Evolutionary conservation across 2,113 vertebrate species (phyloP), one percentile per base, ranked within the genome.

Genomic region (Pseudolaguvia tuberculata): DNA sequence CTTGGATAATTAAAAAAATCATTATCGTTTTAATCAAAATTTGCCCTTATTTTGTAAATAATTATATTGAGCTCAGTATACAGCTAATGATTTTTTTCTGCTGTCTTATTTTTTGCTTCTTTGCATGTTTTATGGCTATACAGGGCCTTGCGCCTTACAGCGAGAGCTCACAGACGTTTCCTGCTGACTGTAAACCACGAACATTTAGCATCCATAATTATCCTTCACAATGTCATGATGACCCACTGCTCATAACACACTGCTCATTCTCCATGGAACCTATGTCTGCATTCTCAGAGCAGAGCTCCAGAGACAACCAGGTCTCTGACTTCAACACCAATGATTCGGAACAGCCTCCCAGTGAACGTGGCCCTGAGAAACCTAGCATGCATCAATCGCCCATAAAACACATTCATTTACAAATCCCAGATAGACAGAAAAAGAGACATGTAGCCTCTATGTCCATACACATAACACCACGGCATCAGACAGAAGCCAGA

Each of bases 401-500:
- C 59, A 53, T 29, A 73, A 13, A 65, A 29, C 39, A 70, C 84
- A 77, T 18, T 80, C 61, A 84, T 84, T 83, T 85, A 84, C 59
- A 53, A 14, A 7, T 11, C 42, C 75, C 78, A 80, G 86, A 20
- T 86, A 82, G 80, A 82, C 85, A 21, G 77, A 86, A 84, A 75
- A 90, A 89, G 87, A 82, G 66, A 85, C 91, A 92, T 87, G 89
- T 86, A 85, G 88, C 90, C n/a, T 93, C 89, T 82, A 84, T 94
- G 80, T 93, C 91, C 79, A 51, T 93, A 84, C 90, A 13, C 47
- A 74, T 82, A 50, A 74, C 70, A 31, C 59, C 78, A 50, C 47
- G 48, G 25, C 70, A 61, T 71, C 70, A 42, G 58, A 63, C 67
- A 58, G 66, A 68, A n/a, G 58, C 35, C 66, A 55, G 68, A 31